A percentile compares a stretch with the other conserved stretches of the same genome.
Conservation (phyloP, 1,140 invertebrate genomes). For the Aphaenogaster ashmeadi region DNA sequence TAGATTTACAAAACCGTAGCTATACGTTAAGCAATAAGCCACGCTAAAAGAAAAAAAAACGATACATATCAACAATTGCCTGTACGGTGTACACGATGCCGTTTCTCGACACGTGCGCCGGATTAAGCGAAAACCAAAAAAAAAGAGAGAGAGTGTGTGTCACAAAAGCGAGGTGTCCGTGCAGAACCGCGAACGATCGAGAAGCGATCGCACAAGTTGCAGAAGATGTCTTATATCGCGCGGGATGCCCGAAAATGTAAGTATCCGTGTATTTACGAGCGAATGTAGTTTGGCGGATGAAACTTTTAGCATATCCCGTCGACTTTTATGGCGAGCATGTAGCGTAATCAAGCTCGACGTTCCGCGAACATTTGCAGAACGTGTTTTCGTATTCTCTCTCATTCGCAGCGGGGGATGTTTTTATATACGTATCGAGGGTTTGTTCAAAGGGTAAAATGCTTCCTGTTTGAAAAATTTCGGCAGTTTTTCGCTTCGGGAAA, state of each 20-base stretch:
- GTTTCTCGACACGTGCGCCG: constrained; percentile 46
- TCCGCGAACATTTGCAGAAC: constrained; percentile 7
- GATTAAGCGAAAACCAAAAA: constrained; percentile 54
- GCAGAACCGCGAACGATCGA: constrained; percentile 42
- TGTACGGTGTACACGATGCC: constrained; percentile 64
- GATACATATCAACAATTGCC: constrained; percentile 83
- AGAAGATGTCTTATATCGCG: not conserved
- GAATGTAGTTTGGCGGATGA: not conserved
- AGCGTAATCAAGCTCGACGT: not conserved
- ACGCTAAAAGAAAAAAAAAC: constrained; percentile 74
- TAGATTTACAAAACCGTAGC: constrained; percentile 63
- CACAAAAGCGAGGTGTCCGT: constrained; percentile 40
- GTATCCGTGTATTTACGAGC: not conserved
- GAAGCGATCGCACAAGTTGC: constrained; percentile 42
- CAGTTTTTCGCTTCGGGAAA: not conserved
- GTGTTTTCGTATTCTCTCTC: constrained; percentile 15
- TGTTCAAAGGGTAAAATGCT: not conserved
- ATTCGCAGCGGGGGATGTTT: not conserved
- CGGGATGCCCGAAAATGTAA: not conserved
- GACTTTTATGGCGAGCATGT: not conserved
- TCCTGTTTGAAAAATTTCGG: constrained; percentile 19
- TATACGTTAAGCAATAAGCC: constrained; percentile 76
- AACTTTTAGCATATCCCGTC: constrained; percentile 2
- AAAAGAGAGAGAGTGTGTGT: not conserved
- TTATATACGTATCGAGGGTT: not conserved